Percentiles rank a stretch among this genome's conserved stretches.
Conservation (phyloP, 2,113 vertebrate genomes). For the Polypterus bichir region DNA sequence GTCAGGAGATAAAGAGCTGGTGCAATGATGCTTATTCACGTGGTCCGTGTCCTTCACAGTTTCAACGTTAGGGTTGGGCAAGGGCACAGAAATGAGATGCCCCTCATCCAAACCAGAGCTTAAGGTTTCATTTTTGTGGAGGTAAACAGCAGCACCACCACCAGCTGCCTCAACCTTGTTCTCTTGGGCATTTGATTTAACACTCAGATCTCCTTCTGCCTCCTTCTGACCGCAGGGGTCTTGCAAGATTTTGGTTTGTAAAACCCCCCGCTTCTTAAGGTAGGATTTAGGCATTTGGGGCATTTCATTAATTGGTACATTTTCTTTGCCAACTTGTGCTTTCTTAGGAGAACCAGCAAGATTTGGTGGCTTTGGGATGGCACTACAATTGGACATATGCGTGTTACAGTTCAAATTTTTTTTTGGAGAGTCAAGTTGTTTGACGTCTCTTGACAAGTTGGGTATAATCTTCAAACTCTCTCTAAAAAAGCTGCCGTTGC, state of each 20-base stretch:
- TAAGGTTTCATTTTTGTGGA: not conserved
- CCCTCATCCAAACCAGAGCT: not conserved
- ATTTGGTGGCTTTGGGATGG: not conserved
- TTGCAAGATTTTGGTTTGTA: not conserved
- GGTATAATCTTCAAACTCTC: conserved; percentile 11
- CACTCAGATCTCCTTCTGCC: conserved; percentile 19
- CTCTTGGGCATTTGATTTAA: conserved; percentile 24
- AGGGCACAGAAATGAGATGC: not conserved
- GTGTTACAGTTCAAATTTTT: not conserved
- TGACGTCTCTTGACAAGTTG: not conserved
- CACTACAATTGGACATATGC: not conserved
- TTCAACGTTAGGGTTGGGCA: not conserved
- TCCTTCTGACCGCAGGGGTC: conserved; percentile 5
- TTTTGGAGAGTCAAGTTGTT: not conserved
- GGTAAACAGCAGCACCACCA: not conserved
- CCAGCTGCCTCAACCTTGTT: not conserved
- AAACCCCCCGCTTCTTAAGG: not conserved
- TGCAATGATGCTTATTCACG: too few relatives aligned
- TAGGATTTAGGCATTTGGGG: conserved; percentile 1
- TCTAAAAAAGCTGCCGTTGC: conserved; percentile 1
- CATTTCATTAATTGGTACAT: conserved; percentile 5
- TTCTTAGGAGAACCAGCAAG: not conserved
- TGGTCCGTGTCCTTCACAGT: not conserved
- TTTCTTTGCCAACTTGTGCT: not conserved
- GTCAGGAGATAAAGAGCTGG: not conserved